These are phyloP conservation scores for Junonia oenone DNA, from an alignment of 2,888 invertebrate genomes.

Conservation along the genomic window DNA sequence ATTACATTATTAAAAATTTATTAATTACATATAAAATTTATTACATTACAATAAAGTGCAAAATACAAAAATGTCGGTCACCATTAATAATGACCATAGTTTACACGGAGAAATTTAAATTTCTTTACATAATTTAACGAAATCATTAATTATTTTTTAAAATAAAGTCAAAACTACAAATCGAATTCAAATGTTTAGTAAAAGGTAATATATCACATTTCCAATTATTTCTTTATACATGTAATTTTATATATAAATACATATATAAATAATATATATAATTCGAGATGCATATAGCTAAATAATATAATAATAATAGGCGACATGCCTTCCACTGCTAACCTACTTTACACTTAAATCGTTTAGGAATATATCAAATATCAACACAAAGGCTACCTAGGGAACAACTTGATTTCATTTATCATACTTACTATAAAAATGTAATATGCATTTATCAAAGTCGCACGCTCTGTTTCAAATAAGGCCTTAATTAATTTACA, in stretches of 20 bases:
- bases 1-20: not conserved
- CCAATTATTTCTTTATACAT: conserved; percentile 39
- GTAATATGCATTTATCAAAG: not conserved
- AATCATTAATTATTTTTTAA: not conserved
- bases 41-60: conserved; percentile 9
- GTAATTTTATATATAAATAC: conserved; percentile 35
- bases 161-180: not conserved
- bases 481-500: not conserved
- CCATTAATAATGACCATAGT: not conserved
- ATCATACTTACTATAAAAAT: conserved; percentile 13
- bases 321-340: conserved; percentile 37
- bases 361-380: conserved; percentile 61
- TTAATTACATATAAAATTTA: not conserved
- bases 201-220: conserved; percentile 46
- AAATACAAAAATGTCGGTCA: not conserved
- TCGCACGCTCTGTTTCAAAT: not conserved
- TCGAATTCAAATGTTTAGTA: conserved; percentile 29
- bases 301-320: conserved; percentile 36
- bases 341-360: conserved; percentile 61
- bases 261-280: conserved; percentile 34
- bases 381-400: conserved; percentile 48
- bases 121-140: not conserved
- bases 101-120: not conserved
- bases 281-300: conserved; percentile 50
- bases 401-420: conserved; percentile 29